Evolutionary conservation across 2,113 vertebrate genomes (phyloP).

Genomic region (Grallaria varia): DNA sequence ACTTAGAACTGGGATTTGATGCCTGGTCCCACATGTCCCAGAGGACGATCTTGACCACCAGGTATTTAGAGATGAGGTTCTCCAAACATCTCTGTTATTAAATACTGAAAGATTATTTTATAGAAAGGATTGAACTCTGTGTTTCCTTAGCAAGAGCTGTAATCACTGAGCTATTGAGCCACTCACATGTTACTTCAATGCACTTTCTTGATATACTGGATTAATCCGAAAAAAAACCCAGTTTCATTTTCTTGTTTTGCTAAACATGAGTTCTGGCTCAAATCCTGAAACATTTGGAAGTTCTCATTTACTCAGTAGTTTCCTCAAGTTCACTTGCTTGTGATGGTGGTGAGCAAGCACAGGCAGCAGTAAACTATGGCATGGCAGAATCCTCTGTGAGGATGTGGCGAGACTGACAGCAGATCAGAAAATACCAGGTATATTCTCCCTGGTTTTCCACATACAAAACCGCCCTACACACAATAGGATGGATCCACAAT

Average conservation of each 20-base stretch:
- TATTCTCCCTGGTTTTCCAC: not conserved
- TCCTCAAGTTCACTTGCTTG: not conserved
- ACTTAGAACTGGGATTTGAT: not conserved
- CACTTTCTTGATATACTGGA: not conserved
- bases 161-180: not conserved
- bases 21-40: not conserved
- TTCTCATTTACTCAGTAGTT: not conserved
- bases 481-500: not conserved
- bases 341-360: not conserved
- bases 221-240: not conserved
- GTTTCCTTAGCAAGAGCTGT: not conserved
- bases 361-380: not conserved
- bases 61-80: not conserved
- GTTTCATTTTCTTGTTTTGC: slow-evolving; percentile 1
- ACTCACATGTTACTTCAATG: not conserved
- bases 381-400: not conserved
- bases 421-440: not conserved
- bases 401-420: not conserved
- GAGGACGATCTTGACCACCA: not conserved
- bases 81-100: not conserved
- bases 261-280: not conserved
- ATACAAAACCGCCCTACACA: not conserved
- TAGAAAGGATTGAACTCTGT: not conserved
- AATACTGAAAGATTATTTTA: not conserved
- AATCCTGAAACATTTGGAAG: not conserved